Base-by-base conservation (phyloP, 2,888 invertebrate genomes). In the Capitulum mitella region DNA sequence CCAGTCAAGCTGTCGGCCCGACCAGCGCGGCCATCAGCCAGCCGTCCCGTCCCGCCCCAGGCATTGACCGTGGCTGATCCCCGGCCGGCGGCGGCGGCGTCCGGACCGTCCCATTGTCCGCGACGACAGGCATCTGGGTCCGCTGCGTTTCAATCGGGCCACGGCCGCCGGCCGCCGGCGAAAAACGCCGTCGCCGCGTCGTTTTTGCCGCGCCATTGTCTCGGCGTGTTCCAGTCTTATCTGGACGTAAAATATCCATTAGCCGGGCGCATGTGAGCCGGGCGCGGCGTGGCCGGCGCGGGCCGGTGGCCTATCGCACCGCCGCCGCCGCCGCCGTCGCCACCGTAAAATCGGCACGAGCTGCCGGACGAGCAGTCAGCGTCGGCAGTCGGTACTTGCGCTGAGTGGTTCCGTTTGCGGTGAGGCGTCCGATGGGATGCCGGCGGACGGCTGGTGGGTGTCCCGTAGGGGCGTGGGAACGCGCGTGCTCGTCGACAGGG, bases 171-270 rank as follows among this genome's bases (percentile, higher is more conserved):
- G 48, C 3, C 6, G 26, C 26, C 29, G 32, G 29, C 61, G 29
- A 61, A 61, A 61, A 61, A 61, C 29, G 61, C 61, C 29, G 29
- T 32, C n/a, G 34, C 22, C 8, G 34, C 3, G 22, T 6, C 64
- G 64, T 64, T 64, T 64, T 64, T 64, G 22, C 37, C 3, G 34
- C 34, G 26, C 64, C 22, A 64, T 64, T 64, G 64, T 64, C 64
- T n/a, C 32, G 19, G 3, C 34, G 64, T 37, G 64, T 16, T 6
- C 32, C 19, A 16, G n/a, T 64, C 34, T 64, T 64, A 64, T 64
- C 64, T 12, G 64, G 19, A 64, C 64, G 64, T 37, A 34, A 64
- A 64, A 64, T 64, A 37, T 64, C 64, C 64, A 64, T 64, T 37
- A 64, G 37, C 2, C 12, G 64, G 3, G 54, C 26, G 54, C 54